Conservation (phyloP, 2,888 invertebrate genomes). For the Trachelus troglodyta region DNA sequence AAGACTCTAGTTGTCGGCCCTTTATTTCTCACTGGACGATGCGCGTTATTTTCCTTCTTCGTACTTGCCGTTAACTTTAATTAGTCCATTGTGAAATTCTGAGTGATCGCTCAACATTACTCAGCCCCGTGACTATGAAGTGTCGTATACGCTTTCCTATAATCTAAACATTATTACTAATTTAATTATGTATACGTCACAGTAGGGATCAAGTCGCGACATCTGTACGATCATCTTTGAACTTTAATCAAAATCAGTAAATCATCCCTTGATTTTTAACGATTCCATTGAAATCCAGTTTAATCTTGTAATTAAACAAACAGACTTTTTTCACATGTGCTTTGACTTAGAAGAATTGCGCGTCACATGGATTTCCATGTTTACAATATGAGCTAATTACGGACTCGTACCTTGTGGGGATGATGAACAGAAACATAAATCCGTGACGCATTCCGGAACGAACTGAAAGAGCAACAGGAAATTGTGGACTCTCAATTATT, state of each 20-base stretch:
- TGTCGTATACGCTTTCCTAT: not conserved
- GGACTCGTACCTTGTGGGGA: conserved; percentile 1
- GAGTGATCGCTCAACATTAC: not conserved
- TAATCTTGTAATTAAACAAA: not conserved
- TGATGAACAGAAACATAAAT: conserved; percentile 1
- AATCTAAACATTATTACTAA: not conserved
- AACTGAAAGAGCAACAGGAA: not conserved
- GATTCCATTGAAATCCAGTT: not conserved
- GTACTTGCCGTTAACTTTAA: conserved; percentile 28
- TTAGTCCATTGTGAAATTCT: conserved; percentile 42
- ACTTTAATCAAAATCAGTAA: not conserved
- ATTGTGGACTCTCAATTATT: not conserved
- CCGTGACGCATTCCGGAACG: conserved; percentile 1
- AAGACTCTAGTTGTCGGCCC: conserved; percentile 18
- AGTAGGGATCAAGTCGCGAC: not conserved
- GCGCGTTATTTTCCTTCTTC: not conserved
- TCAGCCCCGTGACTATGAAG: not conserved
- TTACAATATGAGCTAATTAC: conserved; percentile 1
- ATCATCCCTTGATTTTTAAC: not conserved
- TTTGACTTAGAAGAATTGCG: conserved; percentile 6
- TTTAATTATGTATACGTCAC: not conserved
- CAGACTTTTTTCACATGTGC: not conserved
- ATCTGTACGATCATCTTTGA: not conserved
- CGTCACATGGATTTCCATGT: conserved; percentile 4
- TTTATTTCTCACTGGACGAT: conserved; percentile 18